phyloP scores from a whole-genome alignment of 92 coral and sea anemone genomes.

The Umimayanthus kanabou region DNA sequence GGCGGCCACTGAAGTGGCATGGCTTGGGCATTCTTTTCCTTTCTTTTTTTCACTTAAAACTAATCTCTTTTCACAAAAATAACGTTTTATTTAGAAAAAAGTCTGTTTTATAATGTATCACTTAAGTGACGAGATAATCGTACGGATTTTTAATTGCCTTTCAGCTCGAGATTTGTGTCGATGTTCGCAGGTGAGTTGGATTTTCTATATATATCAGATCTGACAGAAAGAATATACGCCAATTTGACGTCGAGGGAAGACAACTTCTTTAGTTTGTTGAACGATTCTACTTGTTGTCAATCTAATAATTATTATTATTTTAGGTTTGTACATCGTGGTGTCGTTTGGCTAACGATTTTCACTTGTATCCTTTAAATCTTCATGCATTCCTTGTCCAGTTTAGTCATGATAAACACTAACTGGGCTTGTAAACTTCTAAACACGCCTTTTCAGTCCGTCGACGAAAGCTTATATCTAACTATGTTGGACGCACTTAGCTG shows the following conservation, averaged over 20 bases:
- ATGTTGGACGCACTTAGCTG: too few species aligned
- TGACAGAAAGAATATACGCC: not conserved
- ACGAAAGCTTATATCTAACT: too few species aligned
- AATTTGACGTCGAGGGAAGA: not conserved
- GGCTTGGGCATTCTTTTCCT: not conserved
- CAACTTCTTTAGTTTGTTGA: not conserved
- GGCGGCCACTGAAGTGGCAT: constrained; percentile 46
- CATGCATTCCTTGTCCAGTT: too few species aligned
- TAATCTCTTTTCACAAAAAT: not conserved
- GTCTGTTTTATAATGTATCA: constrained; percentile 45
- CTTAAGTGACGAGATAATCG: constrained; percentile 85
- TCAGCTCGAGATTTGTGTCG: constrained; percentile 85
- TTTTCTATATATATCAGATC: not conserved
- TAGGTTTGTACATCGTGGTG: constrained; percentile 89
- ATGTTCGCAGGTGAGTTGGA: constrained; percentile 73
- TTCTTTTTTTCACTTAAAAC: not conserved
- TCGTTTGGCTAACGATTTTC: constrained; percentile 87
- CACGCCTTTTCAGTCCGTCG: too few species aligned
- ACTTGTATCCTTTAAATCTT: constrained; percentile 75
- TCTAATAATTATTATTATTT: constrained; percentile 1
- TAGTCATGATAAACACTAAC: too few species aligned
- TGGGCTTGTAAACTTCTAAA: too few species aligned
- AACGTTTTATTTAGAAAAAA: not conserved
- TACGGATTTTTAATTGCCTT: constrained; percentile 76
- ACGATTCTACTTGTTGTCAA: not conserved